Evolutionary conservation across 2,888 invertebrate genomes (phyloP).

Genomic region (Troilus luridus): DNA sequence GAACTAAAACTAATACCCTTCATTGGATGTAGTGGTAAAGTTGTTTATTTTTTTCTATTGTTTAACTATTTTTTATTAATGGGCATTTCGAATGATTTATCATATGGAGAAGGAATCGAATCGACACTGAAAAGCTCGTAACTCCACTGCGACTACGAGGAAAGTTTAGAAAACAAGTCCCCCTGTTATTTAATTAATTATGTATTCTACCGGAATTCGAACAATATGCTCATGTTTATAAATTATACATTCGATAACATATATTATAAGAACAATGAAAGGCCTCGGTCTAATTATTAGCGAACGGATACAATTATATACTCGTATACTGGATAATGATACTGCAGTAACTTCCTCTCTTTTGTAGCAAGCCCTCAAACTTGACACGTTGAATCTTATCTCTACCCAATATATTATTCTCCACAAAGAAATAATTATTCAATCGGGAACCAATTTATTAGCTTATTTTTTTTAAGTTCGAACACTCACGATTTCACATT

Average conservation of each 20-base stretch:
- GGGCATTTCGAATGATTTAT: too few species aligned
- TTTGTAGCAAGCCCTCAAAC: background rate
- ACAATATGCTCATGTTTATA: constrained; percentile 5
- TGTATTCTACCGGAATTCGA: constrained; percentile 12
- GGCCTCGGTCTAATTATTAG: background rate
- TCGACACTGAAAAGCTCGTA: too few species aligned
- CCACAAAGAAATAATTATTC: background rate
- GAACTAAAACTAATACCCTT: too few species aligned
- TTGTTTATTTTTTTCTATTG: too few species aligned
- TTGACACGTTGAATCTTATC: constrained; percentile 28
- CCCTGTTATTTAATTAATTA: background rate
- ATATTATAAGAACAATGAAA: constrained; percentile 28
- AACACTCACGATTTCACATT: background rate
- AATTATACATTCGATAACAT: background rate
- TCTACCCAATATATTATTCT: background rate
- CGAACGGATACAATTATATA: constrained; percentile 31
- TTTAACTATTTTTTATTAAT: too few species aligned
- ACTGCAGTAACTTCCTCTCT: background rate
- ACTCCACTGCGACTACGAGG: background rate
- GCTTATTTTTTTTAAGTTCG: background rate
- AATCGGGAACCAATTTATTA: background rate
- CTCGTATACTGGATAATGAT: background rate
- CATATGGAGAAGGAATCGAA: too few species aligned
- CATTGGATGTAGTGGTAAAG: too few species aligned
- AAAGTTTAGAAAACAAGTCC: background rate